Evolutionary conservation across 2,113 vertebrate species (phyloP), one percentile per base, ranked within the genome.

Genomic region (Ageneiosus marmoratus): DNA sequence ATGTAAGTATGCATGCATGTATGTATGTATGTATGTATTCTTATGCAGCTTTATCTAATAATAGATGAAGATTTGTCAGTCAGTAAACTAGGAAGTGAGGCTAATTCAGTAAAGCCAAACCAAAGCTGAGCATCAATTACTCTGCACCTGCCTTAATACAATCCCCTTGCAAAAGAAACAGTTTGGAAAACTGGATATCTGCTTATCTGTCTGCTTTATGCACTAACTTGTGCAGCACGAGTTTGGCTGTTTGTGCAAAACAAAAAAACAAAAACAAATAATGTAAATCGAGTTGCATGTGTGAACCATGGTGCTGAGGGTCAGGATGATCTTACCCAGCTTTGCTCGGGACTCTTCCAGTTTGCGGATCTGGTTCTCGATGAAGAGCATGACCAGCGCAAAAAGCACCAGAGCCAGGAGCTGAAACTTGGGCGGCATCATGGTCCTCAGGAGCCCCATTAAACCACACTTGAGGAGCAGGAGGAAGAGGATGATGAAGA

Each of bases 401-500:
- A 98, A 97, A 77, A 94, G 94, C 92, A 98, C 93, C 92, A 97
- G 95, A 92, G 96, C 96, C 94, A 98, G 91, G 80, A 98, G 96
- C 96, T 97, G 97, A 94, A 97, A 96, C 94, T 97, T 98, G 90
- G 96, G 96, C 95, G 96, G 96, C 97, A 98, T 95, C 94, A 97
- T 97, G 95, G 96, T 96, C 96, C 97, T 93, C 90, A 97, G 93
- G 90, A 97, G 95, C 95, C 97, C 97, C 97, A 98, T 98, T 92
- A 96, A 97, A 95, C 92, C 93, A 92, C 91, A 91, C 32, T 67
- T n/a, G 37, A 79, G 27, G n/a, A 58, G 34, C 53, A 62, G 1
- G 53, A 27, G 3, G 37, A 24, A 9, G 65, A 58, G 2, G 55
- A 79, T 16, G 56, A 22, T 15, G 41, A 46, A 2, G n/a, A 34